Base-by-base conservation (phyloP, 2,113 vertebrate genomes). In the Nerophis ophidion region DNA sequence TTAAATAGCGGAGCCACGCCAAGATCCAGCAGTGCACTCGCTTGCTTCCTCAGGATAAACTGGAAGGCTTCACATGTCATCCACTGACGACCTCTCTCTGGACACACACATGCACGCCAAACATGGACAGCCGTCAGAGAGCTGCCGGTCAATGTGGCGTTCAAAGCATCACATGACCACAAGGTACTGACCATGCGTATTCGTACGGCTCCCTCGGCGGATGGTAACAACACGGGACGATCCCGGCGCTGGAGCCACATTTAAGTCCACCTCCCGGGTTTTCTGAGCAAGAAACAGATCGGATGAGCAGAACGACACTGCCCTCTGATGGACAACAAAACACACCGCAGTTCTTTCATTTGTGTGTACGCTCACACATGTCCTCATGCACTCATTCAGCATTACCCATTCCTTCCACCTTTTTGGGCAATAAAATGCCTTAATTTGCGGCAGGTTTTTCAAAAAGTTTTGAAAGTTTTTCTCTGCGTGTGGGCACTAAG, bases 1-100 rank as follows among this genome's bases (percentile, higher is more conserved):
- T 95, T 97, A 56, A 98, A 89, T 15, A 83, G 71, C 5, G 89
- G 70, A 48, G 74, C 61, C 6, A 95, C 90, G 62, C 96, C 96
- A 17, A 98, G 84, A 0, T 46, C 34, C 72, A 93, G 71, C 14
- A 99, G 84, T 48, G 95, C 92, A 64, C 94, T 84, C 16, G 93
- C 94, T 85, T 99, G 96, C 51, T 89, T 90, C 65, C 62, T 89
- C 45, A 99, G 90, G 58, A 98, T 86, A 54, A 92, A 83, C 84
- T 99, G 96, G 83, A 98, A 98, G 1, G 91, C 96, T 81, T 99
- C 96, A 35, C 93, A 96, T 57, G 95, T 40, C 62, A 88, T 87
- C 95, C 95, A 98, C 54, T 90, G 80, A 1, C 60, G 57, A 0
- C 71, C 75, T 1, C 19, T 0, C n/a, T 75, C 87, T 89, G 66